These are phyloP conservation scores for Papilio machaon DNA, from an alignment of 1,140 invertebrate genomes.

Conservation along the genomic window DNA sequence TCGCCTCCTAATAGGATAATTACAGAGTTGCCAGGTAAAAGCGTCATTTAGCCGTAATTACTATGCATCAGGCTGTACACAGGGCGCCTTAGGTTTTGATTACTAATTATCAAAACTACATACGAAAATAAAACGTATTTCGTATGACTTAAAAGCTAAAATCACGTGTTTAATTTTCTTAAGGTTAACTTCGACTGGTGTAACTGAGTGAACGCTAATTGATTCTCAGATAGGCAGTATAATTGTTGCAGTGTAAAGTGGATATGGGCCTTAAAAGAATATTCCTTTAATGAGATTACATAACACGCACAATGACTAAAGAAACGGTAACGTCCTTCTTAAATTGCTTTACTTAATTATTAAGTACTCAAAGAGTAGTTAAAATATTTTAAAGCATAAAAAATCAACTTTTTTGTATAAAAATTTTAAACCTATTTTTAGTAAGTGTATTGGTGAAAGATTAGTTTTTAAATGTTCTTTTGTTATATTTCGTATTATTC, in stretches of 20 bases:
- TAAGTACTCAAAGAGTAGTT: not conserved
- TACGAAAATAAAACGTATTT: not conserved
- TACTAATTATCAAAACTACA: not conserved
- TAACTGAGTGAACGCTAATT: conserved; percentile 21
- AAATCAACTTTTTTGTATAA: too few relatives aligned
- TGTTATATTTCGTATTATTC: too few relatives aligned
- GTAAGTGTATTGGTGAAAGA: too few relatives aligned
- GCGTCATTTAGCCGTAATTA: conserved; percentile 44
- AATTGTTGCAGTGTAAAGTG: conserved; percentile 27
- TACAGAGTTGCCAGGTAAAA: conserved; percentile 47
- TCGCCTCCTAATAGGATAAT: conserved; percentile 51
- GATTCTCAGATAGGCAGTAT: not conserved
- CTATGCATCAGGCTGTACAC: conserved; percentile 13
- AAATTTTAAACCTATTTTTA: too few relatives aligned
- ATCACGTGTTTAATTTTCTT: not conserved
- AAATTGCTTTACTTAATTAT: conserved; percentile 4
- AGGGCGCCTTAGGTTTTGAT: conserved; percentile 15
- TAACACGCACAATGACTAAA: not conserved
- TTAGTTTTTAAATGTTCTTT: too few relatives aligned
- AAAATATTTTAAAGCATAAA: too few relatives aligned
- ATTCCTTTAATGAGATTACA: conserved; percentile 28
- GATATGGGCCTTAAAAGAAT: conserved; percentile 16
- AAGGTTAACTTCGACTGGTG: not conserved
- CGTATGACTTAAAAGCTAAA: not conserved
- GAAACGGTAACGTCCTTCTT: not conserved